phyloP scores from a whole-genome alignment of 1,140 invertebrate species.

The Euwallacea similis region DNA sequence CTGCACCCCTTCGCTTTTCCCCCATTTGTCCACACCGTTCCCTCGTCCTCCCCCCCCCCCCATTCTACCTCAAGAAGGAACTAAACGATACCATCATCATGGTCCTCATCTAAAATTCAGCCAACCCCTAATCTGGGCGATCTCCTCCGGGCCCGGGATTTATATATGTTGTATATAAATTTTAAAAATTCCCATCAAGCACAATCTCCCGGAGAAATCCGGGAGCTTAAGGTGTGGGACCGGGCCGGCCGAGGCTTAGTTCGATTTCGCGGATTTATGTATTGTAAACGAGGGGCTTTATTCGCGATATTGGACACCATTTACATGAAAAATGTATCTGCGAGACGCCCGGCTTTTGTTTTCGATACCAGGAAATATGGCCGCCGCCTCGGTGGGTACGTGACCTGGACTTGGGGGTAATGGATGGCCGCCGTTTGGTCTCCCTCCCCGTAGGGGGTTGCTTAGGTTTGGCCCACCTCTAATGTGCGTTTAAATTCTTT shows the following conservation, averaged over 20 bases:
- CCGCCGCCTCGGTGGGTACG: slow-evolving; percentile 43
- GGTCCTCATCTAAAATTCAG: slow-evolving; percentile 5
- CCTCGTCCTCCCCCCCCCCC: too few relatives aligned
- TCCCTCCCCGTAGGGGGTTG: slow-evolving; percentile 2
- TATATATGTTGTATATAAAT: slow-evolving; percentile 28
- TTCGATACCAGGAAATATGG: slow-evolving; percentile 56
- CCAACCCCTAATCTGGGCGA: slow-evolving; percentile 5
- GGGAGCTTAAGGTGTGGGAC: slow-evolving; percentile 30
- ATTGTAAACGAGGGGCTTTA: slow-evolving; percentile 56
- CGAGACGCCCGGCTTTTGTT: slow-evolving; percentile 54
- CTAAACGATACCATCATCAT: too few relatives aligned
- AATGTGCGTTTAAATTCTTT: too few relatives aligned
- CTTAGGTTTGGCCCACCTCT: neutral
- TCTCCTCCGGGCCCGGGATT: neutral
- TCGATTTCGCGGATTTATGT: slow-evolving; percentile 57
- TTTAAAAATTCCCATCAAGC: slow-evolving; percentile 36
- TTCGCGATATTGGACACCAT: slow-evolving; percentile 55
- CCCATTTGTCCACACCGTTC: too few relatives aligned
- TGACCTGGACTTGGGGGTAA: slow-evolving; percentile 50
- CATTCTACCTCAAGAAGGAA: too few relatives aligned
- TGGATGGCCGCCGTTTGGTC: slow-evolving; percentile 50
- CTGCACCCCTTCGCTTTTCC: too few relatives aligned
- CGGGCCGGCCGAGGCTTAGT: slow-evolving; percentile 37
- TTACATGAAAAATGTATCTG: slow-evolving; percentile 57
- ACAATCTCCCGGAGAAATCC: slow-evolving; percentile 30